Conservation (phyloP, 2,888 invertebrate species). For the Sipunculus nudus region DNA sequence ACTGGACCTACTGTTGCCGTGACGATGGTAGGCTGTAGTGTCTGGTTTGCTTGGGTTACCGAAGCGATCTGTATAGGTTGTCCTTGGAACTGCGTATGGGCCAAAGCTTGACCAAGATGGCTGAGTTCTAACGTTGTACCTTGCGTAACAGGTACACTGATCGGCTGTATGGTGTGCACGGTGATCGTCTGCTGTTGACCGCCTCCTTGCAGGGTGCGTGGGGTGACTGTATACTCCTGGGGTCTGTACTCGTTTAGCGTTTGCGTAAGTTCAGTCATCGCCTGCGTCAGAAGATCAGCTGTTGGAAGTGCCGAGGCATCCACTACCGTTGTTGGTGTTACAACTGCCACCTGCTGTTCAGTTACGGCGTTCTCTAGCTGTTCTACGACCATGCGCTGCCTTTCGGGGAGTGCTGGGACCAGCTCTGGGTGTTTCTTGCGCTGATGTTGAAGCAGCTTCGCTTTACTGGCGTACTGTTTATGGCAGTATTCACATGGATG, state of each 20-base stretch:
- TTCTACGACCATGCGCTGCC: neutral
- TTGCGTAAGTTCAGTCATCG: constrained; percentile 67
- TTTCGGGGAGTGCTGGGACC: constrained; percentile 33
- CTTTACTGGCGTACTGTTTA: constrained; percentile 85
- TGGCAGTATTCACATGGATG: constrained; percentile 83
- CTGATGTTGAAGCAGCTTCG: constrained; percentile 71
- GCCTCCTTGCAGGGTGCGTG: constrained; percentile 31
- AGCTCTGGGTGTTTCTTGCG: constrained; percentile 66
- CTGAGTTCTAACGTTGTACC: constrained; percentile 16
- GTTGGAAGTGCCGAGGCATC: constrained; percentile 24
- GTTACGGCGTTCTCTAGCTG: constrained; percentile 6
- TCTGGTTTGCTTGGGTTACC: neutral
- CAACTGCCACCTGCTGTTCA: constrained; percentile 5
- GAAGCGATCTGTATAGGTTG: neutral
- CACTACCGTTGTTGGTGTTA: no score
- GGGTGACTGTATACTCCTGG: constrained; percentile 36
- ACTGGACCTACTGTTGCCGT: neutral
- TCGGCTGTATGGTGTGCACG: no score
- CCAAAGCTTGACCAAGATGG: constrained; percentile 4
- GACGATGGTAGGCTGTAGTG: neutral
- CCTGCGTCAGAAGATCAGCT: constrained; percentile 67
- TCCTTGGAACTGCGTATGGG: neutral
- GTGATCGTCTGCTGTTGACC: no score
- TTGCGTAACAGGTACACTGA: no score
- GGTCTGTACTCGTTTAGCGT: constrained; percentile 48